Evolutionary conservation across 2,888 invertebrate genomes (phyloP).

Genomic region (Copidosoma aretas): DNA sequence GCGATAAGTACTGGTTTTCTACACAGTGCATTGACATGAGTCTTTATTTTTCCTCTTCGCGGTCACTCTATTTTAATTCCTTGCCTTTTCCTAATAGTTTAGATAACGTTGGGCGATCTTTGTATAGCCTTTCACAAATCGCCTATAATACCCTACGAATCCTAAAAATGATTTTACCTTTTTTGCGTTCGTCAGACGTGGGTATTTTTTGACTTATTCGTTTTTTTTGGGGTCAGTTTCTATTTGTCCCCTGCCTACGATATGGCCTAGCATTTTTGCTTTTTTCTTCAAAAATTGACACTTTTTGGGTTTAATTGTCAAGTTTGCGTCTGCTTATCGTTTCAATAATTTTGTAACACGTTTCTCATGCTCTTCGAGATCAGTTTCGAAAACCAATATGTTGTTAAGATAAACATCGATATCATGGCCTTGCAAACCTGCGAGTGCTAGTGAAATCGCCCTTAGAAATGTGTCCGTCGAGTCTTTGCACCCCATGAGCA

Average conservation of each 20-base stretch:
- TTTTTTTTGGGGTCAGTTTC: conserved; percentile 26
- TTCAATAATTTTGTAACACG: conserved; percentile 43
- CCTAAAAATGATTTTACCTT: conserved; percentile 19
- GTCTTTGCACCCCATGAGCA: conserved; percentile 46
- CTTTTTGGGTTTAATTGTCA: conserved; percentile 49
- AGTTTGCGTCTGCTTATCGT: conserved; percentile 40
- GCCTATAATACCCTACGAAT: conserved; percentile 14
- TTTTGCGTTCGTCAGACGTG: conserved; percentile 7
- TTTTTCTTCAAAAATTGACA: conserved; percentile 31
- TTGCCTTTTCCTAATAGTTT: neutral
- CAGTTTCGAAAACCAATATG: conserved; percentile 45
- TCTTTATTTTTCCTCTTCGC: neutral
- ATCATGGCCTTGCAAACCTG: conserved; percentile 40
- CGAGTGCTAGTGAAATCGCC: conserved; percentile 42
- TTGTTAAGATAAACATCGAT: conserved; percentile 47
- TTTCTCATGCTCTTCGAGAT: conserved; percentile 43
- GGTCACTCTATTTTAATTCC: neutral
- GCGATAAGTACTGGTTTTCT: neutral
- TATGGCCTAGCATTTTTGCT: conserved; percentile 15
- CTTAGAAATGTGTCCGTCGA: conserved; percentile 41
- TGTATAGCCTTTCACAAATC: neutral
- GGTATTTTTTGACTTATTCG: conserved; percentile 19
- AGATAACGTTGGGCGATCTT: neutral
- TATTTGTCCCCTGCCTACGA: conserved; percentile 16
- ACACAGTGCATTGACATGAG: neutral